Evolutionary conservation across 2,888 invertebrate species (phyloP), one percentile per base, ranked within the genome.

Genomic region (Phoenoteleia sp.): DNA sequence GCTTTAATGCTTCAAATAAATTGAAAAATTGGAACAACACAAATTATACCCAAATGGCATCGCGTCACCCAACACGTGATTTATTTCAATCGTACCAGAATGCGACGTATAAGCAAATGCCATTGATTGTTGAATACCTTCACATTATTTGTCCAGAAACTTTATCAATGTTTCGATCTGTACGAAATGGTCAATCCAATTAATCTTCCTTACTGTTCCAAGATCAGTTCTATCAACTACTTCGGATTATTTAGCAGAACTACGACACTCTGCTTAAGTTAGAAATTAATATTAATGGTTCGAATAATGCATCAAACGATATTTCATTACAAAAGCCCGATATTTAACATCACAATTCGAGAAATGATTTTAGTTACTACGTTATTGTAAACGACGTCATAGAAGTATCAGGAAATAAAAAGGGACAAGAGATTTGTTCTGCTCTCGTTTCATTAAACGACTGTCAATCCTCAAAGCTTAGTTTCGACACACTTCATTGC

Each of bases 381-480:
- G 54, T 76, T 56, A 56, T 56, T 66, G 54, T 76, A 64, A 76
- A 54, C 54, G 36, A 42, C 45, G 45, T 66, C 66, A 66, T 67
- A 62, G 49, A 27, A 15, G 27, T 42, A 77, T 69, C 42, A 42
- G 45, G 47, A 69, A 60, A 77, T 33, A 25, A 36, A 77, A 58
- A 60, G 47, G 49, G 58, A 69, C 27, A 77, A 69, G 42, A 52
- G 39, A 62, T 15, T 27, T 54, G 69, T 69, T 42, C 23, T 58
- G 45, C 39, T 19, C 15, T 47, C 33, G 54, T 80, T 72, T 64
- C 71, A 71, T 80, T 72, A 60, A 81, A 67, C 54, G 81, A 69
- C 69, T 69, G 75, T 75, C 74, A 81, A 60, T 75, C 47, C 33
- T 81, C 75, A 62, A 60, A 69, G 75, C 69, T 69, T 52, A 74